These are phyloP conservation scores for Psittacula cyanocephala DNA, from an alignment of 2,113 vertebrate genomes.

Conservation along the genomic window DNA sequence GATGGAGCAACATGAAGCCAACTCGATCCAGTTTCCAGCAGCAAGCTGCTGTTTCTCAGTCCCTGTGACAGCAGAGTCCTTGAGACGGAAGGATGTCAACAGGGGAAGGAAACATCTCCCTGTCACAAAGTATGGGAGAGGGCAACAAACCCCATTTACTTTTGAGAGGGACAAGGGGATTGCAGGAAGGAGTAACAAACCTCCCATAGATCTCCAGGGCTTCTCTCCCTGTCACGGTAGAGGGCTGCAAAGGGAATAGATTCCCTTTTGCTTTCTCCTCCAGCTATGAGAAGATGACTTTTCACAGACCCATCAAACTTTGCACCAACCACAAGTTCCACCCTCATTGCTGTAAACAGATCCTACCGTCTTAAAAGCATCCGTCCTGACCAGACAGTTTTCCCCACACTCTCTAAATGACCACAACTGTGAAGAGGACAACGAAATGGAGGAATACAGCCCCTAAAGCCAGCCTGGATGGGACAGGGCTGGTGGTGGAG, in stretches of 20 bases:
- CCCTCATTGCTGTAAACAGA: not conserved
- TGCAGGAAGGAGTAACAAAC: not conserved
- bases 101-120: not conserved
- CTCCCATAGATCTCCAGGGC: not conserved
- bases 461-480: not conserved
- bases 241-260: not conserved
- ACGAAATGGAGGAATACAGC: not conserved
- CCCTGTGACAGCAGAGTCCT: not conserved
- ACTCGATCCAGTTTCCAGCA: not conserved
- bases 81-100: not conserved
- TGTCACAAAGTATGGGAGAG: not conserved
- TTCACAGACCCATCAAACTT: not conserved
- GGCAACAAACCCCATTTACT: not conserved
- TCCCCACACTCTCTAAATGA: not conserved
- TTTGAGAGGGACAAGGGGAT: not conserved
- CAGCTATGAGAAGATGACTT: not conserved
- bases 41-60: not conserved
- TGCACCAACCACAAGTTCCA: not conserved
- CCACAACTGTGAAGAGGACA: not conserved
- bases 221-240: not conserved
- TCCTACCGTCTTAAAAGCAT: not conserved
- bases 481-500: not conserved
- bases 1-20: not conserved
- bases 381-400: not conserved
- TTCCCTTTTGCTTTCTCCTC: not conserved